These are phyloP conservation scores for Oryctes rhinoceros DNA, from an alignment of 1,140 invertebrate species.

Conservation along the genomic window DNA sequence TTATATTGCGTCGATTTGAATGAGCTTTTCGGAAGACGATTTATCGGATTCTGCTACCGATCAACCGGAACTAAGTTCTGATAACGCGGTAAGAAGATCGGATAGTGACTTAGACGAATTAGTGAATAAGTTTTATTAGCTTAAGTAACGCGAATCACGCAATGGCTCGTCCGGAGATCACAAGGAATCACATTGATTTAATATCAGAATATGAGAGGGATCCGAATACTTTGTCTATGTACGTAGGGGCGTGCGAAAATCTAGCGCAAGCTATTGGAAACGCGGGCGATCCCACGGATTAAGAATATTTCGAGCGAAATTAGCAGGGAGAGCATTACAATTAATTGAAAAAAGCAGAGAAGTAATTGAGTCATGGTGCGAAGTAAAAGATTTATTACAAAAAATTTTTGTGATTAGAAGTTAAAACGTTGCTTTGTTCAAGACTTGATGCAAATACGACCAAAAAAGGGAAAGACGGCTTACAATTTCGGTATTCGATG, in stretches of 20 bases:
- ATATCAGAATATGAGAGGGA: constrained; percentile 16
- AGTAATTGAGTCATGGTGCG: constrained; percentile 7
- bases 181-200: constrained; percentile 29
- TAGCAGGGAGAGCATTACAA: constrained; percentile 26
- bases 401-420: constrained; percentile 27
- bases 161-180: constrained; percentile 22
- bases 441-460: constrained; percentile 34
- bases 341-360: constrained; percentile 27
- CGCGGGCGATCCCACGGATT: neutral
- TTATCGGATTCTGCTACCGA: no score
- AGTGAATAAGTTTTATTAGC: neutral
- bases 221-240: constrained; percentile 31
- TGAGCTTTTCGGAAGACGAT: no score
- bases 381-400: constrained; percentile 16
- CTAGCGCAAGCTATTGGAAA: neutral
- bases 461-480: constrained; percentile 17
- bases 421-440: constrained; percentile 29
- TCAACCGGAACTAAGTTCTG: constrained; percentile 1
- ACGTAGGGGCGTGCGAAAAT: constrained; percentile 25
- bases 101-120: neutral
- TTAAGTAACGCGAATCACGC: constrained; percentile 1
- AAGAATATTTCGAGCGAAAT: constrained; percentile 38
- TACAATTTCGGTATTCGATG: constrained; percentile 34
- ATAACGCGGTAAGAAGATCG: constrained; percentile 6
- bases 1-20: no score